A percentile compares a stretch with the other conserved stretches of the same genome.
Evolutionary conservation across 2,113 vertebrate genomes (phyloP).

Genomic region (Vanacampus margaritifer): DNA sequence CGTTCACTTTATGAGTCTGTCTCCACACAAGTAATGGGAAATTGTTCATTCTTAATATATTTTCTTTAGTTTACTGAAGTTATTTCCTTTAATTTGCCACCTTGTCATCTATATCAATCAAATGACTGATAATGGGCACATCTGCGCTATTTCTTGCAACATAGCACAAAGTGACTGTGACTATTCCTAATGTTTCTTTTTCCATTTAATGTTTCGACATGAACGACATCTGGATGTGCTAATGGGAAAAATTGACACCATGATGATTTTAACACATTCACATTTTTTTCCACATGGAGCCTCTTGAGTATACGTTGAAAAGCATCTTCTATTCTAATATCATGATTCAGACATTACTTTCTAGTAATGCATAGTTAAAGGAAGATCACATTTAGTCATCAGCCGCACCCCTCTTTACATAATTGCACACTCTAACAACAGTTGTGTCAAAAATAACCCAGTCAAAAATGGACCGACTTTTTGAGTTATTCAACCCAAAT

Average conservation of each 20-base stretch:
- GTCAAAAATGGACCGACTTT: too few relatives aligned
- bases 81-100: not conserved
- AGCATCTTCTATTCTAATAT: not conserved
- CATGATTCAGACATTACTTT: not conserved
- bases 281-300: not conserved
- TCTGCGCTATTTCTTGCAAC: not conserved
- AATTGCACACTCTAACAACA: too few relatives aligned
- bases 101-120: not conserved
- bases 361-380: too few relatives aligned
- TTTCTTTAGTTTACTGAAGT: not conserved
- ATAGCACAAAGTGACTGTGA: not conserved
- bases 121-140: not conserved
- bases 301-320: not conserved
- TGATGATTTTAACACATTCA: conserved; percentile 12
- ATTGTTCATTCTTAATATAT: not conserved
- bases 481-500: too few relatives aligned
- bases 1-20: not conserved
- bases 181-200: not conserved
- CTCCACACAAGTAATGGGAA: not conserved
- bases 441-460: too few relatives aligned
- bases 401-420: too few relatives aligned
- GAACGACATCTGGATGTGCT: conserved; percentile 2
- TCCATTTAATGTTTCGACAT: not conserved
- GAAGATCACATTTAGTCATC: too few relatives aligned
- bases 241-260: conserved; percentile 16